A percentile compares a stretch with the other conserved stretches of the same genome.
phyloP scores from a whole-genome alignment of 2,113 vertebrate species.

The Pseudorasbora parva region DNA sequence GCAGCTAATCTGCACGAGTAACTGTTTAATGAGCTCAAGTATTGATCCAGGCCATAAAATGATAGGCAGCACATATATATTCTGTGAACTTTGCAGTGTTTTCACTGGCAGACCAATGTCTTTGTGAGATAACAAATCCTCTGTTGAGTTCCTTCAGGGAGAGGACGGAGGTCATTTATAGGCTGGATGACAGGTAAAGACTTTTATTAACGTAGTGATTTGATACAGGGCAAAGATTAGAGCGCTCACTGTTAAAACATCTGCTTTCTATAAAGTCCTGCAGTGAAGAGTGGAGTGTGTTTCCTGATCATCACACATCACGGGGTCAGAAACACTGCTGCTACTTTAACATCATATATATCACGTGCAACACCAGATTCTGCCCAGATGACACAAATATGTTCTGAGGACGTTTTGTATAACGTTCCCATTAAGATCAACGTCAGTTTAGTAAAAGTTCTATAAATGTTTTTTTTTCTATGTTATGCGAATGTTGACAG shows the following conservation, averaged over 20 bases:
- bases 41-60: slow-evolving; percentile 2
- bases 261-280: background rate
- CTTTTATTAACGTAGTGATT: slow-evolving; percentile 19
- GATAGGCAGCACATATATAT: slow-evolving; percentile 10
- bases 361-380: too few species aligned
- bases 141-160: background rate
- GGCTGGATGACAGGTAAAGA: slow-evolving; percentile 13
- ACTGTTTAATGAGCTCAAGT: slow-evolving; percentile 28
- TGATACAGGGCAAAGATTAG: slow-evolving; percentile 21
- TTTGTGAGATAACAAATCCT: background rate
- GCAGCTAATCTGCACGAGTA: background rate
- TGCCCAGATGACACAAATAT: too few species aligned
- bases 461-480: too few species aligned
- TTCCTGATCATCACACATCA: background rate
- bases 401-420: too few species aligned
- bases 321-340: background rate
- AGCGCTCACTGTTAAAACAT: background rate
- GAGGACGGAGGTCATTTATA: background rate
- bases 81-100: background rate
- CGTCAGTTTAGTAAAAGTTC: too few species aligned
- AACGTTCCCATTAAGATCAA: too few species aligned
- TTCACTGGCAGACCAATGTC: background rate
- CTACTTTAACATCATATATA: background rate
- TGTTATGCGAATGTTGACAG: too few species aligned
- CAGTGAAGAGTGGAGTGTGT: background rate